Percentiles rank a stretch among this genome's conserved stretches.
phyloP scores from a whole-genome alignment of 2,113 vertebrate species.

The Epinephelus fuscoguttatus region DNA sequence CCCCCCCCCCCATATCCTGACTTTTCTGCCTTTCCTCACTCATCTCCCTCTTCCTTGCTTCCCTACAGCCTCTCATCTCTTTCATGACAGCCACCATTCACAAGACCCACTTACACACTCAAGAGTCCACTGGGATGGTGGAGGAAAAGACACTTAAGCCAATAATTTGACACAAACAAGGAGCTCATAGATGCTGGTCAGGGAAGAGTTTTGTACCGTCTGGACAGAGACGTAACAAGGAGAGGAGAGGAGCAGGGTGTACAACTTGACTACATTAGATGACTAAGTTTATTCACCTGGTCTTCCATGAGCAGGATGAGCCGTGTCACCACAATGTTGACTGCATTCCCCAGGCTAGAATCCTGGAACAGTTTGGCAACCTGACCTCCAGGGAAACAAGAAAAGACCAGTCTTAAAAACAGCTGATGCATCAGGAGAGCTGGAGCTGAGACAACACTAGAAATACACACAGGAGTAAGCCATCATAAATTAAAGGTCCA shows the following conservation, averaged over 20 bases:
- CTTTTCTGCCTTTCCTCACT: slow-evolving; percentile 45
- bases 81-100: slow-evolving; percentile 46
- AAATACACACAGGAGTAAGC: not conserved
- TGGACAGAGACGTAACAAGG: slow-evolving; percentile 2
- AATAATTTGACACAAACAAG: slow-evolving; percentile 70
- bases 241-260: not conserved
- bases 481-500: not conserved
- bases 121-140: slow-evolving; percentile 30
- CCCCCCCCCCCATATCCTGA: slow-evolving; percentile 45
- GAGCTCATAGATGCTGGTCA: slow-evolving; percentile 57
- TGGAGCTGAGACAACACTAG: slow-evolving; percentile 1
- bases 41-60: slow-evolving; percentile 37
- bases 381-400: slow-evolving; percentile 99
- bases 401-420: slow-evolving; percentile 98
- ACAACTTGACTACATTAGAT: not conserved
- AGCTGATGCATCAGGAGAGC: slow-evolving; percentile 44
- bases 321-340: slow-evolving; percentile 96
- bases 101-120: slow-evolving; percentile 47
- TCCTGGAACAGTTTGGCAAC: slow-evolving; percentile 99
- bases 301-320: slow-evolving; percentile 98
- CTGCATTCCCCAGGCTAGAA: slow-evolving; percentile 98
- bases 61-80: slow-evolving; percentile 35
- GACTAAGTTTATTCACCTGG: slow-evolving; percentile 86
- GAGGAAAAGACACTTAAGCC: slow-evolving; percentile 70
- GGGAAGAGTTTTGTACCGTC: slow-evolving; percentile 7